Evolutionary conservation across 2,797 vertebrate species (phyloP), one percentile per base, ranked within the genome.

Genomic region (Cossypha polioptera): DNA sequence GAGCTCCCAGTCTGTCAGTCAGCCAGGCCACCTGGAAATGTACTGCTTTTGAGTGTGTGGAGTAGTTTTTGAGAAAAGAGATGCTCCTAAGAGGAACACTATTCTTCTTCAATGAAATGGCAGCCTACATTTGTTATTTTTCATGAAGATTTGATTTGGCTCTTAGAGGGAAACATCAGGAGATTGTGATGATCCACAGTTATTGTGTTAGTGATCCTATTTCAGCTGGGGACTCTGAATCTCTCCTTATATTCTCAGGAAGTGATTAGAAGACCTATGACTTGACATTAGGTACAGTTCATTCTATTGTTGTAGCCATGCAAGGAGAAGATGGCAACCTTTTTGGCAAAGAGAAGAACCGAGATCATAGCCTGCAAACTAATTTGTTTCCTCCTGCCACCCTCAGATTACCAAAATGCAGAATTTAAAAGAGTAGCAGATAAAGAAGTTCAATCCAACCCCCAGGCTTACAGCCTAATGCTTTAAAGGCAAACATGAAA

Each of bases 401-500:
- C 75, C 75, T 94, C 67, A 85, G 77, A 77, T 86, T 67, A 72
- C 59, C n/a, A 75, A 82, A 26, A 63, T 63, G 35, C 24, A 24
- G 29, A 89, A 97, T 69, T 68, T 67, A 79, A 74, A 43, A 51
- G 21, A 79, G 42, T 4, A 94, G 57, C 63, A 79, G 89, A 94
- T 84, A 90, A 91, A 92, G 55, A 86, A 88, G 72, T 89, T 89
- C 40, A 77, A 33, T 92, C 66, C 66, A 76, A 51, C 40, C n/a
- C 72, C 16, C 48, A 85, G 91, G 92, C 78, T 86, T 78, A 36
- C 16, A 90, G 42, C 19, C 31, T 79, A 92, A 57, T 75, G 47
- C 78, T 95, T 95, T 93, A 76, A 91, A 95, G 71, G 38, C 48
- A 92, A 88, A 94, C 75, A 94, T 94, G 93, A 94, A 95, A 97